Evolutionary conservation across 2,888 invertebrate genomes (phyloP).

Genomic region (Drosophila testacea): DNA sequence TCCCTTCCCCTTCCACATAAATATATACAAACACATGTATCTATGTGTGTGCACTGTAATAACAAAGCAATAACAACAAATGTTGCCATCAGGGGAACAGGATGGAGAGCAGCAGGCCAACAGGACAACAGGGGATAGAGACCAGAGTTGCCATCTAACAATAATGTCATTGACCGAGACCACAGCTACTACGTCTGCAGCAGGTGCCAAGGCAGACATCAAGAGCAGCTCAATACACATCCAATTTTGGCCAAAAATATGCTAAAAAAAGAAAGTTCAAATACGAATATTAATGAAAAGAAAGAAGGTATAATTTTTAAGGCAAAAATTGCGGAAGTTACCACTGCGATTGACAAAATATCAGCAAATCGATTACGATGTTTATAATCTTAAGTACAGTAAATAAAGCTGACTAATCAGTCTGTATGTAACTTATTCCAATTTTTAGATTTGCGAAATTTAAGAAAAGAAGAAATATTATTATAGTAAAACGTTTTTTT

Average conservation of each 20-base stretch:
- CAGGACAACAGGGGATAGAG: background rate
- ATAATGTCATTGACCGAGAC: slow-evolving; percentile 67
- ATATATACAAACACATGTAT: background rate
- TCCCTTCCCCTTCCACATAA: background rate
- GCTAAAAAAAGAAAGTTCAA: background rate
- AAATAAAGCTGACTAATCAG: background rate
- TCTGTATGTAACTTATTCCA: too few species aligned
- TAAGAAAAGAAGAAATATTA: too few species aligned
- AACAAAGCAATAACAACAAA: slow-evolving; percentile 65
- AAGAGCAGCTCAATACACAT: slow-evolving; percentile 15
- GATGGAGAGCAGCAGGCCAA: too few species aligned
- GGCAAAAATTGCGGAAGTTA: slow-evolving; percentile 37
- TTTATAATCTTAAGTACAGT: background rate
- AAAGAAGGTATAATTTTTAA: slow-evolving; percentile 26
- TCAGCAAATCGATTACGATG: slow-evolving; percentile 11
- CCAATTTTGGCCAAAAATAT: slow-evolving; percentile 1
- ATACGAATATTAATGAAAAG: background rate
- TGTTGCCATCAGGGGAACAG: slow-evolving; percentile 7
- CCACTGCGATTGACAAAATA: slow-evolving; percentile 17
- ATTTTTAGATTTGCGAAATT: too few species aligned
- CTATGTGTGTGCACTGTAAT: slow-evolving; percentile 42
- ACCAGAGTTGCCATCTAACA: slow-evolving; percentile 12
- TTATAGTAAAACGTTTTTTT: too few species aligned
- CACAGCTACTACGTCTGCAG: slow-evolving; percentile 20
- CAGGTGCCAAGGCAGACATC: slow-evolving; percentile 29